phyloP scores from a whole-genome alignment of 2,113 vertebrate species.

The Bos indicus region DNA sequence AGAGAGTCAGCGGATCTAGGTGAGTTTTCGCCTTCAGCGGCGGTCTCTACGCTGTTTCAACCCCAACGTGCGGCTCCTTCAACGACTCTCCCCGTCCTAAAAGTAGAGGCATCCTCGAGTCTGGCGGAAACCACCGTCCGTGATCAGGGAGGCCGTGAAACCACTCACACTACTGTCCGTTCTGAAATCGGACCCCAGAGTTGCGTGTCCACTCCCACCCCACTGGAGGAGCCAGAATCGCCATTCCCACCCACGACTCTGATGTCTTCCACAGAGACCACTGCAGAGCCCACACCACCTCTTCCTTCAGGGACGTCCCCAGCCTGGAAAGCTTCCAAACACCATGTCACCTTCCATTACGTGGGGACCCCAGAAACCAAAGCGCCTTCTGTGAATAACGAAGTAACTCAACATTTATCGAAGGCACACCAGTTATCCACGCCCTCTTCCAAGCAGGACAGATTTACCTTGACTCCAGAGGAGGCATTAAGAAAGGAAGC shows the following conservation, averaged over 20 bases:
- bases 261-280: background rate
- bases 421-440: background rate
- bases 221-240: accelerated
- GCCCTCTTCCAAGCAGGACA: constrained; percentile 18
- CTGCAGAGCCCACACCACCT: background rate
- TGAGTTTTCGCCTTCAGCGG: background rate
- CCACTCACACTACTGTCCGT: accelerated
- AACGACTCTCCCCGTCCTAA: accelerated
- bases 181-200: accelerated
- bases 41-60: background rate
- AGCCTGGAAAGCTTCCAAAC: background rate
- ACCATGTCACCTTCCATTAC: background rate
- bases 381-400: background rate
- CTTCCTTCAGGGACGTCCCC: background rate
- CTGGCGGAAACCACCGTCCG: accelerated
- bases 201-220: accelerated
- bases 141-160: accelerated
- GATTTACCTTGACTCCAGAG: background rate
- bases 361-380: background rate
- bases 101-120: background rate
- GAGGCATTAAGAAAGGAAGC: constrained; percentile 12
- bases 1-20: background rate
- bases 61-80: background rate
- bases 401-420: background rate
- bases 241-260: background rate